These are phyloP conservation scores for Dendrocopos noguchii DNA, from an alignment of 2,113 vertebrate species.

Conservation along the genomic window DNA sequence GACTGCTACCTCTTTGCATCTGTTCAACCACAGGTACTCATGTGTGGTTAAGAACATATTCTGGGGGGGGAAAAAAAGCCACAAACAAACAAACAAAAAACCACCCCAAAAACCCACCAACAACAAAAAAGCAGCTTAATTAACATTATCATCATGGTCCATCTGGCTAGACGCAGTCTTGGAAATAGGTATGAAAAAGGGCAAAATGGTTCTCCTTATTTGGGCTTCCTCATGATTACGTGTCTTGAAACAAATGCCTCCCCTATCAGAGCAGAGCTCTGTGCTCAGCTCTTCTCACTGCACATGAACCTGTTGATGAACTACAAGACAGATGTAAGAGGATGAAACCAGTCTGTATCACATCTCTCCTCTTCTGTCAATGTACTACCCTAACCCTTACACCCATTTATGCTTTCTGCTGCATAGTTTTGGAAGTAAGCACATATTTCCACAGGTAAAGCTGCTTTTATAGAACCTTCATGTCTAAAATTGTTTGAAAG, in stretches of 20 bases:
- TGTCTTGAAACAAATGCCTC: not conserved
- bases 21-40: not conserved
- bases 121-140: not conserved
- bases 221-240: not conserved
- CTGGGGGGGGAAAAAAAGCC: not conserved
- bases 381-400: not conserved
- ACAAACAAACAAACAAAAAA: not conserved
- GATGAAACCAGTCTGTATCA: not conserved
- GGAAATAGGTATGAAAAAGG: not conserved
- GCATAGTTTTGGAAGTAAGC: not conserved
- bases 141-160: not conserved
- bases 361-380: not conserved
- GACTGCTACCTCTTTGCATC: conserved; percentile 12
- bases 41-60: not conserved
- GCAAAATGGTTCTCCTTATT: not conserved
- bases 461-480: not conserved
- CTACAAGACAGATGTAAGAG: not conserved
- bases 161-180: not conserved
- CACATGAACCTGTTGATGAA: not conserved
- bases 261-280: not conserved
- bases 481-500: not conserved
- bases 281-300: not conserved
- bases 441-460: not conserved
- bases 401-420: not conserved
- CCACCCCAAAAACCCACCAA: not conserved